These are phyloP conservation scores for Bombus sylvicola DNA, from an alignment of 1,140 invertebrate species.

Conservation along the genomic window DNA sequence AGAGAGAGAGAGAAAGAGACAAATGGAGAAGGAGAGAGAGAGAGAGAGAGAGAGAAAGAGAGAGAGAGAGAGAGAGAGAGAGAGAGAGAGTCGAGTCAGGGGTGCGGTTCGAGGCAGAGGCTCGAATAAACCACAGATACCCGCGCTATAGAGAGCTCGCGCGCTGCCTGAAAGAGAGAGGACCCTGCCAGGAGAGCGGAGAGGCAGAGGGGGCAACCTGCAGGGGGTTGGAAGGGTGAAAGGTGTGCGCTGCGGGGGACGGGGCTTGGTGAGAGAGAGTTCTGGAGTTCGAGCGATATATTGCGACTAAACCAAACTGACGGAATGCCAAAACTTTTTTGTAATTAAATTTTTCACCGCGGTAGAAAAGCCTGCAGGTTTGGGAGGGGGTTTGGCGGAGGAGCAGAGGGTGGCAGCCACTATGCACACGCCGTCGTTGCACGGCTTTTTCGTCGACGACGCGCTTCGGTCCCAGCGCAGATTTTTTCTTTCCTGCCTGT, in stretches of 20 bases:
- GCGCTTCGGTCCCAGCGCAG: background rate
- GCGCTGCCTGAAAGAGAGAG: constrained; percentile 37
- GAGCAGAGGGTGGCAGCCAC: background rate
- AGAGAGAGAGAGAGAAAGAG: too few species aligned
- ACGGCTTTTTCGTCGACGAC: constrained; percentile 44
- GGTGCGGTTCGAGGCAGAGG: constrained; percentile 62
- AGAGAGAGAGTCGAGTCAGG: background rate
- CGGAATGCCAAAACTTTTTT: constrained; percentile 80
- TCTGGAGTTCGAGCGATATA: constrained; percentile 65
- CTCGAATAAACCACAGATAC: constrained; percentile 75
- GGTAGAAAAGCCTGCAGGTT: constrained; percentile 42
- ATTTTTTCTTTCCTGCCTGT: constrained; percentile 18
- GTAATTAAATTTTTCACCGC: constrained; percentile 77
- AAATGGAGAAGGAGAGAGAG: background rate
- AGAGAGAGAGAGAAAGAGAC: too few species aligned
- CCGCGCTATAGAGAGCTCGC: constrained; percentile 56
- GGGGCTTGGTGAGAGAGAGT: constrained; percentile 47
- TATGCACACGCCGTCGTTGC: constrained; percentile 44
- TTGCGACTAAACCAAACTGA: constrained; percentile 77
- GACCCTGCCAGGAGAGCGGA: background rate
- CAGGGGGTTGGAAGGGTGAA: background rate
- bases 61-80: background rate
- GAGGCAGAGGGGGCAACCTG: constrained; percentile 1
- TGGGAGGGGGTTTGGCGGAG: constrained; percentile 6
- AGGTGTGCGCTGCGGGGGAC: constrained; percentile 6